A percentile compares a stretch with the other conserved stretches of the same genome.
Conservation (phyloP, 2,888 invertebrate genomes). For the Tinea semifulvella region DNA sequence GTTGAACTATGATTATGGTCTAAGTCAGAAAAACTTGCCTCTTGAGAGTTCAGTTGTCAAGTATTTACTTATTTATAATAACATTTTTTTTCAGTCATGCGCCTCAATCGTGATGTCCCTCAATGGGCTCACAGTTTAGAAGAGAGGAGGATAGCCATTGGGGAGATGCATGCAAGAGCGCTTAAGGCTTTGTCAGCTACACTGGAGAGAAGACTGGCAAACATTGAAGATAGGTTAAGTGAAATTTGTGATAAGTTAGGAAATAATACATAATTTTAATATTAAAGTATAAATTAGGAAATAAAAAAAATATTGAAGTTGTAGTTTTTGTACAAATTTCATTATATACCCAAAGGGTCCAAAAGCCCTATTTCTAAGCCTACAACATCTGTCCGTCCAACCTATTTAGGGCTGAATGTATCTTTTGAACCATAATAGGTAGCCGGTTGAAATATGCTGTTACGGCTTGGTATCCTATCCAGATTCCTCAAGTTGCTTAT, state of each 20-base stretch:
- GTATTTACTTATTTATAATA: background rate
- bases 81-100: conserved; percentile 2
- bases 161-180: conserved; percentile 8
- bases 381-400: background rate
- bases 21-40: background rate
- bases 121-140: conserved; percentile 13
- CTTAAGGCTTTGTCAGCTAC: conserved; percentile 8
- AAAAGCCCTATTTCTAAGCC: too few relatives aligned
- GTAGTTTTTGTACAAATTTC: background rate
- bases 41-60: background rate
- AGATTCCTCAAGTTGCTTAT: too few relatives aligned
- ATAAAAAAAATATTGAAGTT: background rate
- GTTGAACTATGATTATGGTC: background rate
- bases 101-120: conserved; percentile 11
- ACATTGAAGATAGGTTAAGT: background rate
- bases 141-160: conserved; percentile 11
- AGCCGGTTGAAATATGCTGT: background rate
- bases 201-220: background rate
- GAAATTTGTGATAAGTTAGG: background rate
- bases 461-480: too few relatives aligned
- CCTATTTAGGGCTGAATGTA: background rate
- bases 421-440: background rate
- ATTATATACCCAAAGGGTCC: background rate
- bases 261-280: background rate
- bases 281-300: background rate